phyloP scores from a whole-genome alignment of 2,113 vertebrate genomes.

The Oncorhynchus keta region DNA sequence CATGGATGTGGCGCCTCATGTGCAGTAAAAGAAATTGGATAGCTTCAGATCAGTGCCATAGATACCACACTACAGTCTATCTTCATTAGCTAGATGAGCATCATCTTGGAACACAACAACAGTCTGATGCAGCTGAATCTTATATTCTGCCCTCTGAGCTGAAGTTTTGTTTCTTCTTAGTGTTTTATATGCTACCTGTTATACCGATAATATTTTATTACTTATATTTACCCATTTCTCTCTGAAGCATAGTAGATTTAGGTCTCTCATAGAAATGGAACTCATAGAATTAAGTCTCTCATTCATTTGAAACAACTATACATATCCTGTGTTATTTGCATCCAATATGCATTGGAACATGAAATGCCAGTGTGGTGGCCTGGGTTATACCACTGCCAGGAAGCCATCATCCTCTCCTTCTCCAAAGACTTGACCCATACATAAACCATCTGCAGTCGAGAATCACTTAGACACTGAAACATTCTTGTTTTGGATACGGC shows the following conservation, averaged over 20 bases:
- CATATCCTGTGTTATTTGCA: neutral
- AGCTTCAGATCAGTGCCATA: neutral
- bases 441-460: constrained; percentile 54
- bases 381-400: constrained; percentile 40
- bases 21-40: constrained; percentile 13
- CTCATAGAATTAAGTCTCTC: neutral
- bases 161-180: neutral
- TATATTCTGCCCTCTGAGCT: neutral
- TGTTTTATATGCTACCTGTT: neutral
- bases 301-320: neutral
- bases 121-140: neutral
- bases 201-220: too few species aligned
- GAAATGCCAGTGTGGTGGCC: constrained; percentile 56
- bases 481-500: constrained; percentile 67
- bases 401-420: constrained; percentile 52
- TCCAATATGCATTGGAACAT: constrained; percentile 6
- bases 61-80: neutral
- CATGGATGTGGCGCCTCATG: constrained; percentile 15
- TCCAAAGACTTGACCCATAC: constrained; percentile 57
- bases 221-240: too few species aligned
- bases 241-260: too few species aligned
- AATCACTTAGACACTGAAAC: constrained; percentile 62
- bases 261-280: too few species aligned
- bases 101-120: constrained; percentile 1
- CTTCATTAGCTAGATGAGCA: neutral